A percentile compares a stretch with the other conserved stretches of the same genome.
Conservation (phyloP, 2,797 vertebrate species). For the Melanotaenia nigrans region DNA sequence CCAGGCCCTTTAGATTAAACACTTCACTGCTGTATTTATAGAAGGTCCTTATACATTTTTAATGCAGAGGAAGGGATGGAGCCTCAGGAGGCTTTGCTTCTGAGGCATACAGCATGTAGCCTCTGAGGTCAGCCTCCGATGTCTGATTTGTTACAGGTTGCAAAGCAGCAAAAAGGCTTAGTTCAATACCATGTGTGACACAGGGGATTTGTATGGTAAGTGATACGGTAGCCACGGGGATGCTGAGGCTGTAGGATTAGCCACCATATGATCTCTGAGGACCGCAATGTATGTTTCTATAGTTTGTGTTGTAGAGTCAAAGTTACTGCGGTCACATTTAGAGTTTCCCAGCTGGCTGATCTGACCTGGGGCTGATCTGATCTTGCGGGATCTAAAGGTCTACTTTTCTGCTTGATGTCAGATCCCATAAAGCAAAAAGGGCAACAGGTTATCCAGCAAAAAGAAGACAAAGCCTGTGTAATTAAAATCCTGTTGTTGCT, state of each 20-base stretch:
- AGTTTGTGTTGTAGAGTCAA: conserved; percentile 9
- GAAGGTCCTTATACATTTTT: conserved; percentile 80
- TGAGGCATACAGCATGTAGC: conserved; percentile 53
- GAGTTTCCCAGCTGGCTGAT: neutral
- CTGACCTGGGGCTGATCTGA: neutral
- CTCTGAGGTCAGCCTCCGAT: conserved; percentile 46
- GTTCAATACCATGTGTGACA: conserved; percentile 24
- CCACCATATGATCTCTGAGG: conserved; percentile 3
- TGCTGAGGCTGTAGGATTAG: neutral
- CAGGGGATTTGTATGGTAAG: conserved; percentile 4
- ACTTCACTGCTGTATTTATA: conserved; percentile 82
- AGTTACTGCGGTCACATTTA: neutral
- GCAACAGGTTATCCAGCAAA: neutral
- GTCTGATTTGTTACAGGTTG: conserved; percentile 46
- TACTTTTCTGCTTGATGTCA: conserved; percentile 6
- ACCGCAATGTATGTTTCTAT: conserved; percentile 1
- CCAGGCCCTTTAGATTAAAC: conserved; percentile 78
- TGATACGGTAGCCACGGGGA: conserved; percentile 15
- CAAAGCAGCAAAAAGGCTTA: conserved; percentile 7
- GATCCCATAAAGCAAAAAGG: conserved; percentile 6
- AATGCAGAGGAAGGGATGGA: conserved; percentile 72
- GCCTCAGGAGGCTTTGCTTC: conserved; percentile 65
- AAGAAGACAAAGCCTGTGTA: conserved; percentile 3
- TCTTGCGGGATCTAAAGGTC: conserved; percentile 9
- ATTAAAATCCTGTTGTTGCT: conserved; percentile 9